Evolutionary conservation across 1,140 invertebrate genomes (phyloP), one percentile per base, ranked within the genome.

Genomic region (Eulimnadia texana): DNA sequence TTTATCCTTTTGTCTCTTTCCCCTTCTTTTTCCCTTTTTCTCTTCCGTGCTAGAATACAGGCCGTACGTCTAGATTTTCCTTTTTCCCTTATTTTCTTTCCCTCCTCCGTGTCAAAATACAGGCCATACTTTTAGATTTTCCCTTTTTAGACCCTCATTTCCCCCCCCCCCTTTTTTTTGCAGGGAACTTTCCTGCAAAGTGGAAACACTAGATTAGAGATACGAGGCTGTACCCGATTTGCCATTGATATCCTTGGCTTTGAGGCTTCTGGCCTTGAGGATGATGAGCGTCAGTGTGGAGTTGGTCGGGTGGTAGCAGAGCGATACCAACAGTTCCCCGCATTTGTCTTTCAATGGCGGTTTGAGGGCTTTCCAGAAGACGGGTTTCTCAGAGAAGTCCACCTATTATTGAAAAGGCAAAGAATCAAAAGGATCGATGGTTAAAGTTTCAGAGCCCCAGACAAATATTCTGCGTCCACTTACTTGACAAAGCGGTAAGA

Each of bases 201-300:
- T 24, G 16, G 19, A n/a, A 16, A 13, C 20, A 16, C 27, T 20
- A 16, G 2, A 20, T 57, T 3, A 19, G 16, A 22, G 3, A 11
- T n/a, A 64, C 3, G 13, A 2, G 19, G 9, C 63, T 72, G 77
- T 75, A 93, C 91, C 91, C 74, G 90, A 93, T 77, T 93, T 93
- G 68, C 91, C 91, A 66, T 93, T 93, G 69, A 93, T 93, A 71
- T 93, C 90, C 74, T 93, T 93, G 20, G 90, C 90, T 74, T 93
- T 93, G 22, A 95, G 77, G 72, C 93, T 93, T 66, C 89, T 82
- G 22, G 90, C 90, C 73, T 95, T 93, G 61, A 93, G 79, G 54
- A 94, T 79, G 9, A 88, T 88, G 28, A 93, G 76, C 3, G 90
- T 92, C 27, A 93, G 77, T 62, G 89, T 82, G 50, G 88, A 90